These are phyloP conservation scores for Passer domesticus DNA, from an alignment of 2,113 vertebrate species.

Conservation along the genomic window DNA sequence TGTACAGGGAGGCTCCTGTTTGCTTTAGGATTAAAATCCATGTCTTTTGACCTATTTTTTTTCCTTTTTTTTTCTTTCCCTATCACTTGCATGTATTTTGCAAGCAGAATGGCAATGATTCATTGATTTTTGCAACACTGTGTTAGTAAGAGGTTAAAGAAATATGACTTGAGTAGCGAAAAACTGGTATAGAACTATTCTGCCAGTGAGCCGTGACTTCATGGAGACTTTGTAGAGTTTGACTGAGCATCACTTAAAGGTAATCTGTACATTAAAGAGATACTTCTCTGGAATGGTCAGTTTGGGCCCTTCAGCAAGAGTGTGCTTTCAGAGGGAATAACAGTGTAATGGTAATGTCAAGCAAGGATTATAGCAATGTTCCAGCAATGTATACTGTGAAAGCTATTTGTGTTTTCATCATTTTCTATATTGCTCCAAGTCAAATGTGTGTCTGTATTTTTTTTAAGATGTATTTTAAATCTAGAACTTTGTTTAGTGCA, in stretches of 20 bases:
- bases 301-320: constrained; percentile 23
- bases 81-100: not conserved
- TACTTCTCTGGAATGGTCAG: constrained; percentile 18
- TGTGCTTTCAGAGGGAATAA: not conserved
- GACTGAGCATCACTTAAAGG: not conserved
- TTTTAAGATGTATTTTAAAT: not conserved
- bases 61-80: not conserved
- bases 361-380: not conserved
- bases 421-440: not conserved
- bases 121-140: not conserved
- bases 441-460: not conserved
- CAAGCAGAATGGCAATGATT: not conserved
- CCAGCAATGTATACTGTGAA: not conserved
- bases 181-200: not conserved
- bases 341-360: not conserved
- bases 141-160: not conserved
- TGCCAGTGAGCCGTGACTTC: not conserved
- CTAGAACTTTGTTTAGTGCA: not conserved
- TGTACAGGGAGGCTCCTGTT: not conserved
- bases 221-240: constrained; percentile 1
- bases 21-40: not conserved
- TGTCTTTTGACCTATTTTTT: not conserved
- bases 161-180: not conserved
- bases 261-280: not conserved
- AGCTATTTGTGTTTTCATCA: not conserved